A percentile compares a stretch with the other conserved stretches of the same genome.
These are phyloP conservation scores for Pachyuromys duprasi DNA, from an alignment of 2,797 vertebrate species.

Conservation along the genomic window DNA sequence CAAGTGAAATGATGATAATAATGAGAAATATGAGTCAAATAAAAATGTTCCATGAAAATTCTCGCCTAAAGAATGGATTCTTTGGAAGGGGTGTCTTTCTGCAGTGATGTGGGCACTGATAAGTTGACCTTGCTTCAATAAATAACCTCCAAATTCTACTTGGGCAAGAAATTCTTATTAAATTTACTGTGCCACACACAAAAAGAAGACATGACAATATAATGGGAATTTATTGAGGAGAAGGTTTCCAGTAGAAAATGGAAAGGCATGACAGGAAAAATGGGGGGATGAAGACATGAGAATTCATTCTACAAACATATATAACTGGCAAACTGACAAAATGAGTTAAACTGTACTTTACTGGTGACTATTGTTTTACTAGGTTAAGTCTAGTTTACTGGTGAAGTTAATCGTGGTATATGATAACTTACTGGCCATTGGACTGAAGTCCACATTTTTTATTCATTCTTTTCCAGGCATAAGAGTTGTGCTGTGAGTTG, in stretches of 20 bases:
- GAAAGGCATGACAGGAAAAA: not conserved
- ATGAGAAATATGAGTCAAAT: not conserved
- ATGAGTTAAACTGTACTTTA: not conserved
- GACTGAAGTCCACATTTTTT: not conserved
- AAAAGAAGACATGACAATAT: not conserved
- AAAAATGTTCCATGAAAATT: not conserved
- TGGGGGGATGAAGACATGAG: not conserved
- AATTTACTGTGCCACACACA: not conserved
- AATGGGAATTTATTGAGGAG: not conserved
- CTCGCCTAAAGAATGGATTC: not conserved
- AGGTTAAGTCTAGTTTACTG: conserved; percentile 44
- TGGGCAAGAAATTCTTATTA: not conserved
- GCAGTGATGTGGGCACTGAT: not conserved
- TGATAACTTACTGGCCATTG: not conserved
- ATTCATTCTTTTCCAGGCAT: conserved; percentile 4
- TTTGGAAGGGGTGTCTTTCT: not conserved
- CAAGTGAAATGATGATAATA: not conserved
- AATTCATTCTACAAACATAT: not conserved
- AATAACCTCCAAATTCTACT: not conserved
- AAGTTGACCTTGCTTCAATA: not conserved
- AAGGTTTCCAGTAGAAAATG: not conserved
- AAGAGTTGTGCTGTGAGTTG: not conserved
- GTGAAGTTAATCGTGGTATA: conserved; percentile 17
- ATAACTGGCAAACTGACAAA: not conserved
- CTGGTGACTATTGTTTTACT: not conserved